Evolutionary conservation across 2,113 vertebrate genomes (phyloP).

Genomic region (Hucho hucho): DNA sequence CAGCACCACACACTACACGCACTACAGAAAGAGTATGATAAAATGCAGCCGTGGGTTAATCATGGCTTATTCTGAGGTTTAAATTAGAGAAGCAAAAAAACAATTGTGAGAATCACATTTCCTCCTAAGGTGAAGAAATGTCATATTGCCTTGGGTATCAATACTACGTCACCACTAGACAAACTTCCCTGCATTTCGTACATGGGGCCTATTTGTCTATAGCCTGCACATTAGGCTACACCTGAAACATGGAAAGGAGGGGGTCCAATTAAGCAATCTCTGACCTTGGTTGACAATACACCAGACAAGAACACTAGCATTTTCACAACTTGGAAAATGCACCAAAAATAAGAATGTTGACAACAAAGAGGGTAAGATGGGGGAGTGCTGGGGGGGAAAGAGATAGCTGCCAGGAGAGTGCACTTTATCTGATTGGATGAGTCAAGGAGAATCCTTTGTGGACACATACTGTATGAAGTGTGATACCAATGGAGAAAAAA

Average conservation of each 20-base stretch:
- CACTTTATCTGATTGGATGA: neutral
- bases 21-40: neutral
- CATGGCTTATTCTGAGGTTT: slow-evolving; percentile 4
- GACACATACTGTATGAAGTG: neutral
- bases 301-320: neutral
- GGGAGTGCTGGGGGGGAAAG: neutral
- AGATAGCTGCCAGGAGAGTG: neutral
- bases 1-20: neutral
- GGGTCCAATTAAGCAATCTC: neutral
- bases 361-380: neutral
- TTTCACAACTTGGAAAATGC: neutral
- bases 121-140: no score
- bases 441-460: neutral
- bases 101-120: neutral
- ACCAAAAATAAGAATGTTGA: neutral
- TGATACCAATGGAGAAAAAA: neutral
- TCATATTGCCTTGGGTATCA: no score
- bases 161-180: no score
- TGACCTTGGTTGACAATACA: neutral
- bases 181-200: no score
- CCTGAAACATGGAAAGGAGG: neutral
- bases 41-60: slow-evolving; percentile 4
- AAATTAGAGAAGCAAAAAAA: slow-evolving; percentile 3
- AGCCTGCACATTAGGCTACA: no score
- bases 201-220: no score